Base-by-base conservation (phyloP, 1,140 invertebrate species). In the Helicoverpa zea region DNA sequence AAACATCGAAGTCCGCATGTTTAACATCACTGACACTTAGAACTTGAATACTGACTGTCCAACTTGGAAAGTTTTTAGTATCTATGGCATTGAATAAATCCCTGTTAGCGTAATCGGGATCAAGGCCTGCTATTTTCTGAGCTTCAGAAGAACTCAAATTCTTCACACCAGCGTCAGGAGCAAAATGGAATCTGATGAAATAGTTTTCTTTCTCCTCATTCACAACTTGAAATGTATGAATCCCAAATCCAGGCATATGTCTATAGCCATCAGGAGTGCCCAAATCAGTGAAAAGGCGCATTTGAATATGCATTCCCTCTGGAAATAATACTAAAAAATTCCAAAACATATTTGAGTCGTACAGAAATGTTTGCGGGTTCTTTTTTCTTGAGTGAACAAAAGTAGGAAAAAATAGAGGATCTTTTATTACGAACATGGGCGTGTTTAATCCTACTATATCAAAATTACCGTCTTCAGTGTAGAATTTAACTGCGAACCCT, bases 341-440 rank as follows among this genome's bases (percentile, higher is more conserved):
- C 98, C 98, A 99, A 84, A 98, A 97, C 97, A 97, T 97, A 88
- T 98, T 97, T 9, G 96, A 93, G 93, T 98, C 97, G 89, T 96
- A 95, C 14, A 97, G 82, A 90, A 97, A 95, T 3, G 97, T 97
- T 16, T 95, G 95, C 12, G 97, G 97, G 88, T 97, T 97, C 82
- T 97, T 94, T 92, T 97, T 97, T 86, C 97, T 96, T 7, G 95
- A 92, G 80, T 96, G 95, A 54, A 96, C 96, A 81, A 96, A 96
- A 81, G 89, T 93, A 0, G 96, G 95, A 84, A 97, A 97, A 51
- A 97, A 84, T 11, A 97, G 94, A 2, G 96, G 95, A 95, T 97
- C 97, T 61, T 96, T 94, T 81, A 97, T 95, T 84, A 97, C 97
- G 92, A 97, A 97, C 82, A 97, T 96, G 3, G 97, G 97, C 7